Conservation (phyloP, 2,113 vertebrate genomes). For the Pelecanoides urinatrix region DNA sequence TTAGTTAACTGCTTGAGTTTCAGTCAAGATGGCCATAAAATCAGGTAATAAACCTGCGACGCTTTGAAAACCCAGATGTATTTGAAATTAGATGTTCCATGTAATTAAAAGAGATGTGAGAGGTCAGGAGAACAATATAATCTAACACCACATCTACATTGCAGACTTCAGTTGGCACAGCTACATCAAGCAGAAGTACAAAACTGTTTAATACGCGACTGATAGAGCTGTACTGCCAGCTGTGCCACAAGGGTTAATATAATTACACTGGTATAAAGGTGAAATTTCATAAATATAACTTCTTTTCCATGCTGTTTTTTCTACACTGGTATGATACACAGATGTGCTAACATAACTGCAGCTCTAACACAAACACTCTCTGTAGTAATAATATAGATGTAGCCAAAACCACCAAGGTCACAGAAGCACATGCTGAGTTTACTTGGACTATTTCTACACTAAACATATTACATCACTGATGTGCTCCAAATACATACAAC, state of each 20-base stretch:
- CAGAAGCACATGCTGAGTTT: background rate
- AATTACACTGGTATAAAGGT: background rate
- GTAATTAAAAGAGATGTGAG: conserved; percentile 49
- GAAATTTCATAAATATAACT: background rate
- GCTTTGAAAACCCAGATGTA: conserved; percentile 52
- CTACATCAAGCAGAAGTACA: background rate
- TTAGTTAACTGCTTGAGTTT: conserved; percentile 49
- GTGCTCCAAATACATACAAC: background rate
- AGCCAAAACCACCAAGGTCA: background rate
- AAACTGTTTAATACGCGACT: background rate
- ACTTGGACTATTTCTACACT: background rate
- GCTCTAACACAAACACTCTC: background rate
- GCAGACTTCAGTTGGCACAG: background rate
- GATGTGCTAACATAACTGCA: background rate
- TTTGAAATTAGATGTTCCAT: conserved; percentile 24
- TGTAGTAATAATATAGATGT: background rate
- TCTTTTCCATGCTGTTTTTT: background rate
- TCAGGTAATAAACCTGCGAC: conserved; percentile 47
- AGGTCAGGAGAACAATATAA: conserved; percentile 22
- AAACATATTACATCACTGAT: background rate
- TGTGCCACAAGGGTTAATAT: background rate
- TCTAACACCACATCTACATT: background rate
- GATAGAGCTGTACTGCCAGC: background rate
- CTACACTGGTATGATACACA: background rate
- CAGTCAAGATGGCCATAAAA: conserved; percentile 52